These are phyloP conservation scores for human (Homo sapiens) DNA, from an alignment of 2,113 vertebrate species.

Conservation along the genomic window DNA sequence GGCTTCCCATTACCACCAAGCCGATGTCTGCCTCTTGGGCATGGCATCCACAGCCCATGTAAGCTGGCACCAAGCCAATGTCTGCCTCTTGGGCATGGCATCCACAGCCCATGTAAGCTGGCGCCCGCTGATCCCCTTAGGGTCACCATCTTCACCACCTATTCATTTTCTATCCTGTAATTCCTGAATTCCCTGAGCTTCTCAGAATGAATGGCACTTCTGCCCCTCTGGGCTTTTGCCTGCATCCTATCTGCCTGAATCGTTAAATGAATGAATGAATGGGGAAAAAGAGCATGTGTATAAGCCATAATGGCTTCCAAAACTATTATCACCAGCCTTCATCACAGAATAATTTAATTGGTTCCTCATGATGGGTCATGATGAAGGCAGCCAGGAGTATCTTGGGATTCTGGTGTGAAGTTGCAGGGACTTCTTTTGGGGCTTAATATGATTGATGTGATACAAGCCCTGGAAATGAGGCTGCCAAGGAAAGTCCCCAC, in stretches of 20 bases:
- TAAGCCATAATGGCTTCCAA: neutral
- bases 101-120: no score
- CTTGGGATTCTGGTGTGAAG: neutral
- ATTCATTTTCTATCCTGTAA: neutral
- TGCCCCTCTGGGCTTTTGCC: neutral
- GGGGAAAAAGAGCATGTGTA: neutral
- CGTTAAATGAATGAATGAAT: neutral
- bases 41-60: no score
- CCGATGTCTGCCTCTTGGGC: no score
- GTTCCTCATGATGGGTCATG: neutral
- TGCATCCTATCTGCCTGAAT: neutral
- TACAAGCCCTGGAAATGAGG: neutral
- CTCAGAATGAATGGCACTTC: neutral
- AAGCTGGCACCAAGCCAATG: no score
- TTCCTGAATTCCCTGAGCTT: neutral
- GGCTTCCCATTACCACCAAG: neutral
- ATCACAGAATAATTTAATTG: neutral
- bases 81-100: accelerated
- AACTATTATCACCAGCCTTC: no score
- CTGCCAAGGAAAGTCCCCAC: neutral
- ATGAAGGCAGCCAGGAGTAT: neutral
- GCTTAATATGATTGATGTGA: neutral
- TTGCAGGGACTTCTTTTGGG: neutral
- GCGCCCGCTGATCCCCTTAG: neutral
- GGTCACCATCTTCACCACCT: no score